Evolutionary conservation across 1,140 invertebrate genomes (phyloP), one percentile per base, ranked within the genome.

Genomic region (Apis laboriosa): DNA sequence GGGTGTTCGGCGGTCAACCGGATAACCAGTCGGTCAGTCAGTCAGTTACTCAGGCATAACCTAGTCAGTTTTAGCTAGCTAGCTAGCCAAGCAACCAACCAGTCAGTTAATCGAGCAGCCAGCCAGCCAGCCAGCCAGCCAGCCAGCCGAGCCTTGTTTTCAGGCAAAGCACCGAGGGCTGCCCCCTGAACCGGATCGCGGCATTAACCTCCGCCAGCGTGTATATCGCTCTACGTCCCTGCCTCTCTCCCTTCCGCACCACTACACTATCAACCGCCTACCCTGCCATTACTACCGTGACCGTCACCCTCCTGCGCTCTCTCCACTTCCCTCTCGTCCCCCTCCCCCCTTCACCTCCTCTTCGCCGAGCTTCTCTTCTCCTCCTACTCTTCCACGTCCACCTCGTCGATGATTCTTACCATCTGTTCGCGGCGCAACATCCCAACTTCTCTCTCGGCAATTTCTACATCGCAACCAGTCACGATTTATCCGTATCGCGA

Each of bases 121-220:
- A 34, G 55, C 73, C 71, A 49, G 34, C 71, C 70, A 63, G 61
- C 63, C 56, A 77, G 17, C 24, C 63, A 75, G 34, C 64, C 73
- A 66, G 17, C 21, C 80, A 78, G 83, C 86, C 80, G 87, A 88
- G 85, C 87, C 89, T 90, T 90, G 90, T 90, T 91, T 91, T 91
- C 88, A 90, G 85, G 66, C 87, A 84, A 68, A 83, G 77, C 83
- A 87, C 75, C 85, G 90, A 88, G 86, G 34, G 84, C 87, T 92
- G 90, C 90, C 90, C 90, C 91, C 87, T 92, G 91, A 92, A 92
- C 92, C 92, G 91, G 91, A 92, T 92, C 91, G 89, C 91, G 87
- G 89, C 88, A 92, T 92, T 91, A 92, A 92, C 91, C 91, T 92
- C 87, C 84, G 84, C 82, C 88, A 67, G 74, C 80, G 86, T 85